Evolutionary conservation across 2,113 vertebrate species (phyloP), one percentile per base, ranked within the genome.

Genomic region (Lophius piscatorius): DNA sequence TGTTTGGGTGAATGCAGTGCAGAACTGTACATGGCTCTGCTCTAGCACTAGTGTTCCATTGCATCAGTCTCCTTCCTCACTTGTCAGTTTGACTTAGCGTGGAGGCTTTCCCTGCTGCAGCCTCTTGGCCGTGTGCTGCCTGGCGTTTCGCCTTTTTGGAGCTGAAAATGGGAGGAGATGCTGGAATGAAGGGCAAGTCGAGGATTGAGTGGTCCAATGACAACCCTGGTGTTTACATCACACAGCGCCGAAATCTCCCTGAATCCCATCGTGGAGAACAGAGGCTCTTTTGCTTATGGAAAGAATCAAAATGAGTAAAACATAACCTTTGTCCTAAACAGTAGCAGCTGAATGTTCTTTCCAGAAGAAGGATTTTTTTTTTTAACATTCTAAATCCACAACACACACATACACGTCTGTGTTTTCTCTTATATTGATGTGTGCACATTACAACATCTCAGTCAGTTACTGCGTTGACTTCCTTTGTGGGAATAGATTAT

Each of bases 1-100:
- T 76, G 44, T 64, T 41, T 56, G 60, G 48, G 24, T 76, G 64
- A 38, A 68, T 55, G 40, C 47, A 68, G 72, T 70, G 46, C 47
- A 70, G 65, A 65, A 76, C 71, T 74, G 63, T 74, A 74, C 44
- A 64, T 20, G 34, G 69, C 60, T 72, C 18, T 31, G 62, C 55
- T 78, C 38, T 49, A 64, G 36, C 70, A 31, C 70, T 71, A 28
- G 67, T 62, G 55, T 75, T 83, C 63, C 65, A 63, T 80, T 82
- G 81, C 82, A 72, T 75, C 63, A 70, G 63, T 24, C 63, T 74
- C 60, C 78, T n/a, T 83, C 74, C 70, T 80, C 78, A 74, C 58
- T 50, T 88, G 82, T 87, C 82, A 85, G 71, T 77, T 77, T 60
- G 61, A 69, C 34, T 88, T 83, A 87, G 71, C 36, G 71, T 45